Base-by-base conservation (phyloP, 2,113 vertebrate genomes). In the Campylorhamphus procurvoides region DNA sequence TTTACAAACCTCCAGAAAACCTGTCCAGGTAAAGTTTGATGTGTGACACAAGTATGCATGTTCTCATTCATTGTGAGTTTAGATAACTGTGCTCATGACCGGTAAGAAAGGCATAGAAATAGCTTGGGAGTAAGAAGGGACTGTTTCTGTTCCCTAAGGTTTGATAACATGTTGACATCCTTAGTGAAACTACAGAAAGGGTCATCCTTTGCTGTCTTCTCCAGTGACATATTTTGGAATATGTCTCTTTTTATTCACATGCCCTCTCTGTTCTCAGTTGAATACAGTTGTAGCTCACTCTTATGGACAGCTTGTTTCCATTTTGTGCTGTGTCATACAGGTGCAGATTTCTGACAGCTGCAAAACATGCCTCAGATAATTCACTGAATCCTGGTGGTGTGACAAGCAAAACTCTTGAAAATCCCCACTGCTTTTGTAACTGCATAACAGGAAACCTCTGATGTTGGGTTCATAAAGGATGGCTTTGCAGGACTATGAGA, bases 361-460 rank as follows among this genome's bases (percentile, higher is more conserved):
- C 42, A 80, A 96, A 90, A 77, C 53, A 29, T 50, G 42, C 66
- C 71, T 95, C 86, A 90, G 88, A 87, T 88, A 81, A 88, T 60
- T 92, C 74, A 40, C 64, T 71, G 75, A 82, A 59, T 71, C 80
- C 68, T 89, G 50, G 56, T 90, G 71, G 37, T 75, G 58, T 92
- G 91, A 84, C 88, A 86, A 76, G 74, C 27, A 95, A 95, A 95
- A 79, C 46, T 73, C 81, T 93, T 91, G 64, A 83, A 96, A 94
- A 75, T 81, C 84, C 67, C 75, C 37, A 27, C 24, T 71, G 67
- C 49, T 79, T 94, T 85, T 87, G 77, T 59, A 86, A 89, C 82
- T 64, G 37, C 46, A 7, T 76, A 93, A 66, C 46, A 96, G 84
- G 88, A 92, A 95, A 52, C 33, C 35, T 58, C 28, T 18, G 53